Evolutionary conservation across 2,113 vertebrate species (phyloP).

Genomic region (Crotalus helleri): DNA sequence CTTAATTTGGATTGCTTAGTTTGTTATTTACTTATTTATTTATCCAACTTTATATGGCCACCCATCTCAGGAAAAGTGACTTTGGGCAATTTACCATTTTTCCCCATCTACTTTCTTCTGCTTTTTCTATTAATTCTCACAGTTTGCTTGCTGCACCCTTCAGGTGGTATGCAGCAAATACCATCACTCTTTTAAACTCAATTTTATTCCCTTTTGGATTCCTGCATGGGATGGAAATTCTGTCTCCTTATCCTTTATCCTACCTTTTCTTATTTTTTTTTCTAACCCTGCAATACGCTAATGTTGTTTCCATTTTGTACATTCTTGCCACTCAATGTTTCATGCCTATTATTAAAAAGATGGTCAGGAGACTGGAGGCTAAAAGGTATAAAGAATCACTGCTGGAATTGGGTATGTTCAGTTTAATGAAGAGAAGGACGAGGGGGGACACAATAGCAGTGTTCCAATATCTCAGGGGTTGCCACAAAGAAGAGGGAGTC

Average conservation of each 20-base stretch:
- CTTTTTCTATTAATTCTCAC: neutral
- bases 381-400: neutral
- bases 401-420: neutral
- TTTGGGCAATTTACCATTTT: neutral
- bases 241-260: neutral
- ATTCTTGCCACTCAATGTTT: neutral
- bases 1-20: neutral
- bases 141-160: neutral
- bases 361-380: neutral
- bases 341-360: neutral
- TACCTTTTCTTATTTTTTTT: neutral
- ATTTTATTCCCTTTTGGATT: neutral
- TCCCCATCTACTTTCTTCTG: neutral
- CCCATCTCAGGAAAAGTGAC: neutral
- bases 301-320: neutral
- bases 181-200: neutral
- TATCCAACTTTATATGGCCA: neutral
- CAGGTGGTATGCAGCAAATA: neutral
- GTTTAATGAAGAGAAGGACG: neutral
- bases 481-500: neutral
- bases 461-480: neutral
- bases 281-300: neutral
- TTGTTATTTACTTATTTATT: neutral
- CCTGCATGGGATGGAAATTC: neutral
- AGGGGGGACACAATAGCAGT: neutral